Evolutionary conservation across 2,888 invertebrate species (phyloP), one percentile per base, ranked within the genome.

Genomic region (Alcis repandata): DNA sequence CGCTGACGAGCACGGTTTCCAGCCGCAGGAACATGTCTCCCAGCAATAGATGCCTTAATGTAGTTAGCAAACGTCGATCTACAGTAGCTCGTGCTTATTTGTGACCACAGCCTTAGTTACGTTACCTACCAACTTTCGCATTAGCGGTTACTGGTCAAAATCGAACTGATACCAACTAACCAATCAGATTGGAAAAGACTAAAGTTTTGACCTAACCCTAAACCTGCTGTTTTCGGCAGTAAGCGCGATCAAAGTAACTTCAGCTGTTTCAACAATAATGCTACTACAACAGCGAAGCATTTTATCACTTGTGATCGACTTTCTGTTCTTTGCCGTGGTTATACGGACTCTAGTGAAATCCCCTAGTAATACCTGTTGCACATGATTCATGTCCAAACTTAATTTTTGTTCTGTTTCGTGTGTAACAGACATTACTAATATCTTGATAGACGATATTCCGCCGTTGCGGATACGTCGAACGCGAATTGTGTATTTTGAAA

Each of bases 1-100:
- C 57, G 95, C 95, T 17, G 90, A 95, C 81, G 95, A 95, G 79
- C 92, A 94, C 80, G 95, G 95, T 43, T 95, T 93, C 90, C 94
- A 92, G 64, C 92, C 92, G 1, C 91, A 91, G 63, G 90, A 90
- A 71, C 91, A 88, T 38, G 80, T 91, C 13, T 70, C 77, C 36
- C 68, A 73, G 41, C 63, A 70, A 62, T 67, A 66, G 61, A 64
- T 45, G 40, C n/a, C 19, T 6, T 20, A 10, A 15, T 13, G 1
- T 41, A 36, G n/a, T n/a, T 33, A 57, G 4, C 13, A 27, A 8
- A 11, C 1, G 32, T 45, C 38, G 27, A 57, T 57, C 52, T 27
- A 4, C 58, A 38, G 40, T 1, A 32, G 40, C 19, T 41, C 10
- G 2, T 10, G 10, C 10, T 10, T 17, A 41, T n/a, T 7, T 15